Conservation (phyloP, 1,140 invertebrate genomes). For the Microplitis demolitor region DNA sequence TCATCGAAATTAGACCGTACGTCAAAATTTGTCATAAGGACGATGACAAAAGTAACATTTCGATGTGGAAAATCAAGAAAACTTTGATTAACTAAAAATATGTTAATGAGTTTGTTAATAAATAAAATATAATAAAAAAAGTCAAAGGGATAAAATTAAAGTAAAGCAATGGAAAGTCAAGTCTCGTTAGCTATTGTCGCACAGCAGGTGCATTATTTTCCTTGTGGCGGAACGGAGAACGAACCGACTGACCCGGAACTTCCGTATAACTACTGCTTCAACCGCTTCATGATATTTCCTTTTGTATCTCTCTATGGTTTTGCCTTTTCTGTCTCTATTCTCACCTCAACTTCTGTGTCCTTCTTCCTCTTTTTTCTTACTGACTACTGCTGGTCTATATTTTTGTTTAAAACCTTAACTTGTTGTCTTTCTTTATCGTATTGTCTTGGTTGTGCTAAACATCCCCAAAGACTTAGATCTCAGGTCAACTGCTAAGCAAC, state of each 20-base stretch:
- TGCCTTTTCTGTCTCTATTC: background rate
- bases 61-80: too few species aligned
- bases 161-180: background rate
- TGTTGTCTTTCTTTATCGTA: background rate
- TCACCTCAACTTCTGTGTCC: too few species aligned
- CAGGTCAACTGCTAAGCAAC: background rate
- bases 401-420: background rate
- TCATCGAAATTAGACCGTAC: too few species aligned
- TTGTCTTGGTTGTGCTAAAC: background rate
- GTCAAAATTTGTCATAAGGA: too few species aligned
- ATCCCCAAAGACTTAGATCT: background rate
- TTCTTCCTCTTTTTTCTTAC: too few species aligned
- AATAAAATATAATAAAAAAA: background rate
- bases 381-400: too few species aligned
- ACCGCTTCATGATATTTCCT: slow-evolving; percentile 5
- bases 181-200: slow-evolving; percentile 26
- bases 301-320: too few species aligned
- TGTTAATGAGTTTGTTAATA: background rate
- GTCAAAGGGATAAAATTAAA: background rate
- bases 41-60: too few species aligned
- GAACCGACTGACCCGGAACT: slow-evolving; percentile 26
- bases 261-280: slow-evolving; percentile 19
- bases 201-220: slow-evolving; percentile 28
- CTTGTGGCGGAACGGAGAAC: background rate
- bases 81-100: too few species aligned